phyloP scores from a whole-genome alignment of 2,797 vertebrate species.

The Pangasius mekongensis region DNA sequence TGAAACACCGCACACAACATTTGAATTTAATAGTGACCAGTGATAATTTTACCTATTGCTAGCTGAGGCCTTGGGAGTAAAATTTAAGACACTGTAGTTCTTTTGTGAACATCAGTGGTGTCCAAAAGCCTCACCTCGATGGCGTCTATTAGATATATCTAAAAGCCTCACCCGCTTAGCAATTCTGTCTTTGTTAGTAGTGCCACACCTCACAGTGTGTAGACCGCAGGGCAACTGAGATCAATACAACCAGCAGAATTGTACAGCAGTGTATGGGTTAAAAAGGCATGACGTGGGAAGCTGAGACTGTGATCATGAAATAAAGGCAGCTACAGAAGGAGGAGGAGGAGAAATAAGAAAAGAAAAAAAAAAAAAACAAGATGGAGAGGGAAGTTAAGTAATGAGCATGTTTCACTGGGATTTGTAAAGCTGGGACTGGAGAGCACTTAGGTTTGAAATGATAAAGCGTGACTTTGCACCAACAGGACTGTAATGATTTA shows the following conservation, averaged over 20 bases:
- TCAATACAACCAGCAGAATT: background rate
- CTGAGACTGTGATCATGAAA: slow-evolving; percentile 20
- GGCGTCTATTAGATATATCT: background rate
- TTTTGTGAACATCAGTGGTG: background rate
- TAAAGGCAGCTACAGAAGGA: background rate
- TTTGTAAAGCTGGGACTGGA: slow-evolving; percentile 23
- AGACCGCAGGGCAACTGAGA: background rate
- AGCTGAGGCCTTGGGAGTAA: background rate
- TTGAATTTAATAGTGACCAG: background rate
- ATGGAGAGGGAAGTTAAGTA: slow-evolving; percentile 7
- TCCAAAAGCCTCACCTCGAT: no score
- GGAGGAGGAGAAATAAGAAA: background rate
- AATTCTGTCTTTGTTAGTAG: slow-evolving; percentile 13
- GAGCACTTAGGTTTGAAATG: background rate
- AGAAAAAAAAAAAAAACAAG: no score
- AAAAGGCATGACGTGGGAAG: background rate
- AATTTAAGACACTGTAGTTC: no score
- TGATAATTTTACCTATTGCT: background rate
- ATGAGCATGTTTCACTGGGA: background rate
- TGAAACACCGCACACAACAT: background rate
- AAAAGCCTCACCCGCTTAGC: background rate
- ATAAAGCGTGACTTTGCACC: slow-evolving; percentile 11
- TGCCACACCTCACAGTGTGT: background rate
- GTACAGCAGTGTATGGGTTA: background rate
- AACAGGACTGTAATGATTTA: background rate